A percentile compares a stretch with the other conserved stretches of the same genome.
These are phyloP conservation scores for Ceriagrion tenellum DNA, from an alignment of 2,888 invertebrate genomes.

Conservation along the genomic window DNA sequence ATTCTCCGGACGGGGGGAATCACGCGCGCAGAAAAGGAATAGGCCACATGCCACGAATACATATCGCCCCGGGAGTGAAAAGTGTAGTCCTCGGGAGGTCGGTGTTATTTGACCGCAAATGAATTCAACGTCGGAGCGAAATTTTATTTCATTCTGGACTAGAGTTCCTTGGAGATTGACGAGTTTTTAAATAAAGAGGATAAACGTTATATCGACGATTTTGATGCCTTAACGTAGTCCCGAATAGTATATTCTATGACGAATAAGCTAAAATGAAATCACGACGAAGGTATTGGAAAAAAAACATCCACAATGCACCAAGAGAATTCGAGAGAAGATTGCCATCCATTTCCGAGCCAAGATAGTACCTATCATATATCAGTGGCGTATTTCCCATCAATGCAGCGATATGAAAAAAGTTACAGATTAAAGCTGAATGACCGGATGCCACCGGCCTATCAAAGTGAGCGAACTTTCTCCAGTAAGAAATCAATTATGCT, in stretches of 20 bases:
- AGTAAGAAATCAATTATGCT: no score
- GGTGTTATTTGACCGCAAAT: neutral
- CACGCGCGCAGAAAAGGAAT: constrained; percentile 27
- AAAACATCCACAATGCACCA: no score
- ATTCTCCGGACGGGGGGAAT: constrained; percentile 16
- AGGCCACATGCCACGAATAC: constrained; percentile 16
- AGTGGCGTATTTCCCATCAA: no score
- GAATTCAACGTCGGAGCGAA: neutral
- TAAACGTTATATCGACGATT: neutral
- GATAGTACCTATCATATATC: no score
- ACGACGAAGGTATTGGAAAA: no score
- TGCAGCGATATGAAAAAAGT: no score
- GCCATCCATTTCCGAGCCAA: no score
- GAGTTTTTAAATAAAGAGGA: neutral
- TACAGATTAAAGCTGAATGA: no score
- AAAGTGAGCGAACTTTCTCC: no score
- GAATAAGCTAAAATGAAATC: no score
- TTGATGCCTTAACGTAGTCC: neutral
- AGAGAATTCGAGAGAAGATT: no score
- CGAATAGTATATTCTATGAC: neutral
- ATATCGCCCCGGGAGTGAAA: neutral
- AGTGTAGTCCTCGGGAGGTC: neutral
- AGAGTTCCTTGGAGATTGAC: neutral
- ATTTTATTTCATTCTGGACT: neutral
- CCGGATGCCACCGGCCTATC: no score